phyloP scores from a whole-genome alignment of 2,797 vertebrate genomes.

The Numenius phaeopus region DNA sequence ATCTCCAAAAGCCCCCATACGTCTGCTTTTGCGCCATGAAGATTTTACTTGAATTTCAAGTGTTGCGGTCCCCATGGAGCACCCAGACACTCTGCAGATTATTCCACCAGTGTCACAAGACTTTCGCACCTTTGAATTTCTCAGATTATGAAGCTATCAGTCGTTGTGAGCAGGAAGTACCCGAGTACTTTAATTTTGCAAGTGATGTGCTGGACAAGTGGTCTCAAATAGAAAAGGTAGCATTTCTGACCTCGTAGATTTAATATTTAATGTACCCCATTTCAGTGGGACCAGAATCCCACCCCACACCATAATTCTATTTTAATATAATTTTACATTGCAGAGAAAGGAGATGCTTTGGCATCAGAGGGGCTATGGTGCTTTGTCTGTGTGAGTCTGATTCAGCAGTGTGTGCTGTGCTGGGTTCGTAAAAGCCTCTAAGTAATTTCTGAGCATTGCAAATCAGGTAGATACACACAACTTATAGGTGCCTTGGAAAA shows the following conservation, averaged over 20 bases:
- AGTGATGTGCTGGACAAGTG: constrained; percentile 83
- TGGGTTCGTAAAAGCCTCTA: neutral
- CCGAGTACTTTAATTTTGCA: constrained; percentile 83
- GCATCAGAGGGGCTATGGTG: neutral
- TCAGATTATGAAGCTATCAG: constrained; percentile 76
- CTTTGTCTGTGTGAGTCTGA: neutral
- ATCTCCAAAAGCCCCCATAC: neutral
- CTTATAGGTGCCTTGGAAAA: neutral
- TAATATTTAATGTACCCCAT: neutral
- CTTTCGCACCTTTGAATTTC: constrained; percentile 70
- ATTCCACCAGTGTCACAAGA: constrained; percentile 28
- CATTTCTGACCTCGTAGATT: neutral
- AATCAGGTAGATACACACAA: neutral
- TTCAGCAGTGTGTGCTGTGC: neutral
- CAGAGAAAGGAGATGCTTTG: neutral
- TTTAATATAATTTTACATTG: neutral
- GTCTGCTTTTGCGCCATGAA: constrained; percentile 35
- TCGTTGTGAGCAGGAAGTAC: constrained; percentile 65
- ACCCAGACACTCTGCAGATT: neutral
- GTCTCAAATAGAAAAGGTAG: constrained; percentile 82
- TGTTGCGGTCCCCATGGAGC: neutral
- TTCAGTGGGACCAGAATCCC: neutral
- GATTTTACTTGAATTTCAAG: constrained; percentile 4
- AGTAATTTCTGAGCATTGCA: neutral
- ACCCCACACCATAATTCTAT: neutral